Conservation (phyloP, 2,888 invertebrate species). For the Prenolepis imparis region DNA sequence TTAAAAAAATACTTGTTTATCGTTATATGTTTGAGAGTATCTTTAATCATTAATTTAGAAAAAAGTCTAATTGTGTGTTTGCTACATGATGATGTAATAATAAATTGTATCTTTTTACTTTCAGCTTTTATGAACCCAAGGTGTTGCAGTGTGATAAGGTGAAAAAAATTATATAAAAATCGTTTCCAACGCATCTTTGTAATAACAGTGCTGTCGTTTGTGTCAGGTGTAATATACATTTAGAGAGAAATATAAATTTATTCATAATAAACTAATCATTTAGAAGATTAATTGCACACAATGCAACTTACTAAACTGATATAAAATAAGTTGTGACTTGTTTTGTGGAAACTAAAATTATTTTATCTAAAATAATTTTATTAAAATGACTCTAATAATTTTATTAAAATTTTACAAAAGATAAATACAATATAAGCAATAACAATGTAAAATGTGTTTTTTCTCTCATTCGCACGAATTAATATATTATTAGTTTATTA, state of each 20-base stretch:
- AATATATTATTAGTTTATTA: constrained; percentile 42
- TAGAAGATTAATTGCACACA: constrained; percentile 52
- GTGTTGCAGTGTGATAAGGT: constrained; percentile 60
- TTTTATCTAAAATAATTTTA: constrained; percentile 10
- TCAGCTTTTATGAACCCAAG: constrained; percentile 57
- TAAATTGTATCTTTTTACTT: constrained; percentile 29
- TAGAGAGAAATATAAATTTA: constrained; percentile 67
- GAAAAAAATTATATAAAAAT: constrained; percentile 61
- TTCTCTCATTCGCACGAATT: constrained; percentile 20
- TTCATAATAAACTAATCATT: constrained; percentile 59
- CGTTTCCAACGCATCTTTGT: constrained; percentile 66
- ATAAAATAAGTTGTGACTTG: constrained; percentile 59
- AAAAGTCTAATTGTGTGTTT: background rate
- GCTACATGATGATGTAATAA: background rate
- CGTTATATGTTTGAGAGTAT: background rate
- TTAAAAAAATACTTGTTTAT: background rate
- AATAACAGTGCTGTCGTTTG: constrained; percentile 59
- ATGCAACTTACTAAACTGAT: constrained; percentile 36
- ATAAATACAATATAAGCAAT: constrained; percentile 46
- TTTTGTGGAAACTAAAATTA: constrained; percentile 42
- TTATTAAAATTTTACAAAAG: constrained; percentile 6
- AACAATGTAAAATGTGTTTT: constrained; percentile 43
- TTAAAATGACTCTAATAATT: constrained; percentile 17
- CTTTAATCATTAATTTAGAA: background rate
- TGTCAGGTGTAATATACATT: constrained; percentile 70